Evolutionary conservation across 1,140 invertebrate genomes (phyloP), one percentile per base, ranked within the genome.

Genomic region (Drosophila neocordata): DNA sequence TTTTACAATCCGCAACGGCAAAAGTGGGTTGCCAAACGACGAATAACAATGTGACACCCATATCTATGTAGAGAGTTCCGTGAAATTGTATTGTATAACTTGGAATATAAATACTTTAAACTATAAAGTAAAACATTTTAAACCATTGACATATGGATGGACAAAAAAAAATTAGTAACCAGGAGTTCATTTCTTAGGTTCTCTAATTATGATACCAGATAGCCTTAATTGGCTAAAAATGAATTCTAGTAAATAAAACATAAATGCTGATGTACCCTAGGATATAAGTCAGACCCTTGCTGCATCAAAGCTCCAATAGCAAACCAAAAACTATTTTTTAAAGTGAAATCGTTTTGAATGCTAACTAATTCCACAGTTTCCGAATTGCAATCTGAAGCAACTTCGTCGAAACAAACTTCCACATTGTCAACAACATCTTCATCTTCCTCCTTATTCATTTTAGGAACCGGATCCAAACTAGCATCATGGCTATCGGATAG

Each of bases 301-400:
- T 98, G 97, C 97, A 98, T 98, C 71, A 98, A 94, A 8, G 97
- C 97, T 57, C 97, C 97, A 73, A 98, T 96, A 11, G 96, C 96
- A 92, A 98, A 98, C 97, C 96, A 98, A 92, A 98, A 96, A 93
- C 95, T 95, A 92, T 97, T 97, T 82, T 82, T 89, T 52, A 89
- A 67, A 11, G 87, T 96, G 89, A 97, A 97, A 90, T 96, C 95
- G 92, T 97, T 97, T 92, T 95, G 94, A 37, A 92, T 92, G 77
- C 84, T 92, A 63, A 91, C 91, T 68, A 93, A 81, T 41, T 92
- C 92, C 79, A 88, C 55, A 37, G 92, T 91, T 82, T 56, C 53
- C 11, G 53, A 56, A 56, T 93, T 92, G 55, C 82, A 71, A n/a
- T 89, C 81, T 12, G 68, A 72, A 1, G 52, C 68, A n/a, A 55